Conservation (phyloP, 2,797 vertebrate genomes). For the Pseudochaenichthys georgianus region DNA sequence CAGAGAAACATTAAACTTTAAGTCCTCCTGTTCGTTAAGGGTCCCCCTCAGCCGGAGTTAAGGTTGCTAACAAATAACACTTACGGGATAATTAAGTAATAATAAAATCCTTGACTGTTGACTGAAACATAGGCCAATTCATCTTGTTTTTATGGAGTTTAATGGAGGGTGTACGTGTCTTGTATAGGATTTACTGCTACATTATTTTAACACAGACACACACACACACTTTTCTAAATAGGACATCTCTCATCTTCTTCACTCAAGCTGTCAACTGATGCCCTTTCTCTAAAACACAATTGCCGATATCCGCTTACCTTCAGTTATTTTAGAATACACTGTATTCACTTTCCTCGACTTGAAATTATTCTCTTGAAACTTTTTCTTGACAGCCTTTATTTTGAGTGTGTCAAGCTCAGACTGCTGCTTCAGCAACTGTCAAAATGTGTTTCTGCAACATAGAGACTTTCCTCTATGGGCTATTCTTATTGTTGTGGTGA, state of each 20-base stretch:
- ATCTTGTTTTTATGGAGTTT: neutral
- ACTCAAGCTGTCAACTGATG: constrained; percentile 21
- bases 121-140: too few species aligned
- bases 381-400: constrained; percentile 6
- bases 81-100: too few species aligned
- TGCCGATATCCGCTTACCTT: neutral
- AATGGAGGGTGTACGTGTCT: neutral
- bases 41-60: too few species aligned
- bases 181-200: neutral
- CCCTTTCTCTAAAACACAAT: constrained; percentile 11
- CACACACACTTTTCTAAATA: constrained; percentile 30
- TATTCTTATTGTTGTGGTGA: neutral
- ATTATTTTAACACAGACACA: neutral
- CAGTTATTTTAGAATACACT: constrained; percentile 23
- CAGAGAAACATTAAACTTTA: too few species aligned
- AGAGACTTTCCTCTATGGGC: constrained; percentile 5
- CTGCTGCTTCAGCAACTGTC: constrained; percentile 41
- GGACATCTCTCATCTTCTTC: constrained; percentile 33
- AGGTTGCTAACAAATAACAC: too few species aligned
- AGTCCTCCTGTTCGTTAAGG: too few species aligned
- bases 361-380: constrained; percentile 24
- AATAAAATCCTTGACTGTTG: too few species aligned
- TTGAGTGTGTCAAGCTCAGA: neutral
- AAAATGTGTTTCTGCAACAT: constrained; percentile 15
- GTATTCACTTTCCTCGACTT: constrained; percentile 6